Base-by-base conservation (phyloP, 1,140 invertebrate genomes). In the Atta texana region DNA sequence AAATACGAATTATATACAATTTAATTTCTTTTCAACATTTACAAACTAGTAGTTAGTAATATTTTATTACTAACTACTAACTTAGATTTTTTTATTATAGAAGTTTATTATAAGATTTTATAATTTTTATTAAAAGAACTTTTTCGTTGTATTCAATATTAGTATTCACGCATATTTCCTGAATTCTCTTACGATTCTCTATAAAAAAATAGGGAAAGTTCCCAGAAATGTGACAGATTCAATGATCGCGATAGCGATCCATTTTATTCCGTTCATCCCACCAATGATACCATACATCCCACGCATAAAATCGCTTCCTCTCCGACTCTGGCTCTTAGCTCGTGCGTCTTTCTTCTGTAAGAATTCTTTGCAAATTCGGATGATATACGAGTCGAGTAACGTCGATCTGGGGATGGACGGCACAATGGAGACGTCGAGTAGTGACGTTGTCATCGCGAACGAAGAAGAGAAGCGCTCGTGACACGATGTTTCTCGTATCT, bases 351-450 rank as follows among this genome's bases (percentile, higher is more conserved):
- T 71, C 63, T 69, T 81, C 44, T 63, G 7, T 3, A 4, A 3
- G 16, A 55, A 61, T 44, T 82, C 66, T 31, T 78, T 75, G 59
- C 66, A 57, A 88, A 87, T 89, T 85, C 88, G 74, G 24, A 12
- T 66, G 63, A 66, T 66, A 12, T 66, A 66, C 63, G 63, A 66
- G 18, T 84, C 85, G 59, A 8, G 8, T 61, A 59, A 53, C 55
- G 63, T 81, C 78, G 68, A 39, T 80, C 88, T 59, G 39, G 21
- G 63, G 53, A 88, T 31, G 63, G 61, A 18, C 21, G 57, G 14
- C 59, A 91, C 90, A 91, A 91, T 91, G 72, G 90, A 86, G 88
- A 88, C 72, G 72, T 86, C 76, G 85, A 80, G 64, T 51, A 84
- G 77, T 34, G 39, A 61, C 76, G 89, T 90, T 86, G 82, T 91